Conservation (phyloP, 2,888 invertebrate species). For the Tetragonula carbonaria region DNA sequence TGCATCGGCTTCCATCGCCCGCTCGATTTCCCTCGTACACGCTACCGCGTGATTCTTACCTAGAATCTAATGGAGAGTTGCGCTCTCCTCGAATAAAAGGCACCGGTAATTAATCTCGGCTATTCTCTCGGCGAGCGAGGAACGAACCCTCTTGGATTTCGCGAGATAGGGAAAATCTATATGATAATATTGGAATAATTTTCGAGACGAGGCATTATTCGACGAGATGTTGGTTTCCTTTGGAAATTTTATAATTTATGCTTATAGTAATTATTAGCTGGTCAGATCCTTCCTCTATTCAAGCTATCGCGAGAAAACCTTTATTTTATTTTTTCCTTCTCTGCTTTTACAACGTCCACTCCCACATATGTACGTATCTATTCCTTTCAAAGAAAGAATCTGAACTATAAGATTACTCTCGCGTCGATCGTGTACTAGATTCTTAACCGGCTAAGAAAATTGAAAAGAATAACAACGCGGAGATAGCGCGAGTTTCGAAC, state of each 20-base stretch:
- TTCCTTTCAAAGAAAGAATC: too few relatives aligned
- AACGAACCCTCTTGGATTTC: background rate
- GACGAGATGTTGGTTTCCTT: too few relatives aligned
- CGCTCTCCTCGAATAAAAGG: conserved; percentile 48
- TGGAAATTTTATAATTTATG: too few relatives aligned
- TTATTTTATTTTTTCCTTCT: too few relatives aligned
- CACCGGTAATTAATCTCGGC: conserved; percentile 66
- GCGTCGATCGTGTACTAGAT: background rate
- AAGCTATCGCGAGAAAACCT: too few relatives aligned
- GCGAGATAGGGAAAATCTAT: background rate
- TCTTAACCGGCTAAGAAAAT: too few relatives aligned
- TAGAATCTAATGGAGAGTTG: conserved; percentile 65
- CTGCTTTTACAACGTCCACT: too few relatives aligned
- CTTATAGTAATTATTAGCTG: too few relatives aligned
- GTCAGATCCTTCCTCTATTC: too few relatives aligned
- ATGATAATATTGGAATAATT: too few relatives aligned
- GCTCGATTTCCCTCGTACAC: conserved; percentile 43
- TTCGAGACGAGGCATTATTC: too few relatives aligned
- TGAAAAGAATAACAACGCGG: background rate
- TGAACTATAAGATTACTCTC: background rate
- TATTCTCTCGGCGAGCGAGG: conserved; percentile 45
- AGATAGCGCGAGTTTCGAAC: background rate
- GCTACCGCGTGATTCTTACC: conserved; percentile 56
- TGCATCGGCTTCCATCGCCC: conserved; percentile 36
- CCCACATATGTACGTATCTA: too few relatives aligned